Conservation (phyloP, 30 jellyfish, hydroid and myxozoan species). For the Clytia hemisphaerica region DNA sequence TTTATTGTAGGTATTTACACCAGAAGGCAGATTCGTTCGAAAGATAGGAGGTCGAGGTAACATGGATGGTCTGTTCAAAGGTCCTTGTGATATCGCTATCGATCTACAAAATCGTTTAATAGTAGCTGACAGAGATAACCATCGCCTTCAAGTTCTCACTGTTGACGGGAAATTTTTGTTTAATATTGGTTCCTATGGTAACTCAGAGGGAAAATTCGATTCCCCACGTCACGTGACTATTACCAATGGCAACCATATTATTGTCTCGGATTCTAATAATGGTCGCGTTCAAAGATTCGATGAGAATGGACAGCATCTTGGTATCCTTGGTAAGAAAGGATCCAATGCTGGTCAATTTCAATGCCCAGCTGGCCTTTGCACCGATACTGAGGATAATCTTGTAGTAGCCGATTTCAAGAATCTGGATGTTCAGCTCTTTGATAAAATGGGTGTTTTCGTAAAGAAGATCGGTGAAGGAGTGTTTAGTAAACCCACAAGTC, state of each 20-base stretch:
- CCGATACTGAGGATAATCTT: conserved; percentile 74
- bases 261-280: conserved; percentile 86
- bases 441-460: conserved; percentile 53
- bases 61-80: conserved; percentile 78
- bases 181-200: conserved; percentile 83
- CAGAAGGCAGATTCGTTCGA: conserved; percentile 65
- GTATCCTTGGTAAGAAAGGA: conserved; percentile 86
- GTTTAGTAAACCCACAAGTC: conserved; percentile 80
- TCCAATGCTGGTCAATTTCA: conserved; percentile 78
- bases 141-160: conserved; percentile 68
- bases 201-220: conserved; percentile 78
- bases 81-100: conserved; percentile 81
- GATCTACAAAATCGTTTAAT: conserved; percentile 71
- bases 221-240: conserved; percentile 88
- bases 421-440: conserved; percentile 68
- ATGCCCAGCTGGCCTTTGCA: conserved; percentile 95
- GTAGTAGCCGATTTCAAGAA: conserved; percentile 91
- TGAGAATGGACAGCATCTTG: conserved; percentile 46
- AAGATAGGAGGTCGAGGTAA: conserved; percentile 79
- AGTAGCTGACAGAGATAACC: conserved; percentile 94
- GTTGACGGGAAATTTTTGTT: conserved; percentile 64
- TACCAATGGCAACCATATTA: conserved; percentile 40
- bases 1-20: conserved; percentile 45
- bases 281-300: conserved; percentile 71
- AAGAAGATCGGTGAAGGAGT: conserved; percentile 67